Base-by-base conservation (phyloP, 2,797 vertebrate species). In the Arctocebus calabarensis region DNA sequence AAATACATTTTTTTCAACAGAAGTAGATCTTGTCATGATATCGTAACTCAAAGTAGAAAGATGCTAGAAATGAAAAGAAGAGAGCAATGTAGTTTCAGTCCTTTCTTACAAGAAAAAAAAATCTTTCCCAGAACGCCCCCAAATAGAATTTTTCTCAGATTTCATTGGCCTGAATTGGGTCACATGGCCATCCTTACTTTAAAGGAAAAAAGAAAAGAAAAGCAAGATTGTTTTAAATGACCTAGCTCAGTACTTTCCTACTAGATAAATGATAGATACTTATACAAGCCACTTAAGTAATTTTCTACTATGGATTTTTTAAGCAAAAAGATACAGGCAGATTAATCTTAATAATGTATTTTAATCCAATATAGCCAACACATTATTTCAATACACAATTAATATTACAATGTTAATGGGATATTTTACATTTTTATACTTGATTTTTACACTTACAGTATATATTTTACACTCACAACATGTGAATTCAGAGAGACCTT, bases 351-450 rank as follows among this genome's bases (percentile, higher is more conserved):
- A 68, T 40, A 92, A 52, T 62, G 64, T 84, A 34, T 61, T 73
- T 78, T 93, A 90, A 61, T 9, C 34, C 34, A 84, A 57, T 23
- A 75, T 68, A 79, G 32, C 19, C 45, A 62, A 91, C 70, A 61
- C 74, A 84, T 37, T 61, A 75, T 75, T 88, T 81, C 66, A 62
- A 82, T 6, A 64, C 13, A 13, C 43, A 45, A 82, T 70, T 34
- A 90, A 81, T 25, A 29, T 82, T 61, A 70, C 77, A 57, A 62
- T 82, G 74, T 79, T 68, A 78, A 57, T 61, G 32, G 75, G 25
- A 40, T 61, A 68, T 43, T 82, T 88, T 78, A 73, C 23, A 40
- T 64, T 89, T 83, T 96, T 84, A 12, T 57, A 93, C 22, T 92
- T 74, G 48, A 37, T 78, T 87, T 84, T 84, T 74, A 3, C 75